Evolutionary conservation across 2,888 invertebrate species (phyloP).

Genomic region (Eudemis profundana): DNA sequence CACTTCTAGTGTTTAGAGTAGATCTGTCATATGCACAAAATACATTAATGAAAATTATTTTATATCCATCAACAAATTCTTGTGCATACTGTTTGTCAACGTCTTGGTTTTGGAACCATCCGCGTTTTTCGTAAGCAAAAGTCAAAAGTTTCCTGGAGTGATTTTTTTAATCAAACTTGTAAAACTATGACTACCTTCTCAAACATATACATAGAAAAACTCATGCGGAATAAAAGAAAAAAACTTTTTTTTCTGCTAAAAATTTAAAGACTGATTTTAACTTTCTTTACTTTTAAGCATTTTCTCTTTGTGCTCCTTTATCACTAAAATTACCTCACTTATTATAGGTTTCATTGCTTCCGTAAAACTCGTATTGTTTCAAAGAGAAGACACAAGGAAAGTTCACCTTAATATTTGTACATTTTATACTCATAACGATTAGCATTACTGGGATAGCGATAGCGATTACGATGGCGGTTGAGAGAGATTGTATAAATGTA

Average conservation of each 20-base stretch:
- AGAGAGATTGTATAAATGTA: constrained; percentile 83
- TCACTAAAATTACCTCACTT: no score
- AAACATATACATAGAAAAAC: no score
- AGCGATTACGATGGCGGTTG: constrained; percentile 48
- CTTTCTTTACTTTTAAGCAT: no score
- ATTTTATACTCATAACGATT: constrained; percentile 45
- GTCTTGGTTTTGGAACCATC: constrained; percentile 18
- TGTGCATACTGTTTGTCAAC: neutral
- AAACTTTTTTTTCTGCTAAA: no score
- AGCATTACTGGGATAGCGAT: constrained; percentile 50
- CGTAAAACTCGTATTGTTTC: constrained; percentile 15
- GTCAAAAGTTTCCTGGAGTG: neutral
- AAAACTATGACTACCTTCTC: no score
- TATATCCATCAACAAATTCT: neutral
- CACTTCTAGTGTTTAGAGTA: neutral
- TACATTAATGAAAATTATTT: neutral
- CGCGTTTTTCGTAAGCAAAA: constrained; percentile 14
- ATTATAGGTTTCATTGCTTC: neutral
- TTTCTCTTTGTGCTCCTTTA: no score
- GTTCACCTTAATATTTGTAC: constrained; percentile 35
- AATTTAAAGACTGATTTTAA: no score
- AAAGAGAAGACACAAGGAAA: constrained; percentile 15
- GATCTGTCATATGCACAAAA: constrained; percentile 8
- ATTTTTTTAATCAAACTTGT: neutral
- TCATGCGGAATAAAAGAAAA: no score